A percentile compares a stretch with the other conserved stretches of the same genome.
Conservation (phyloP, 2,888 invertebrate genomes). For the Physocephala rufipes region DNA sequence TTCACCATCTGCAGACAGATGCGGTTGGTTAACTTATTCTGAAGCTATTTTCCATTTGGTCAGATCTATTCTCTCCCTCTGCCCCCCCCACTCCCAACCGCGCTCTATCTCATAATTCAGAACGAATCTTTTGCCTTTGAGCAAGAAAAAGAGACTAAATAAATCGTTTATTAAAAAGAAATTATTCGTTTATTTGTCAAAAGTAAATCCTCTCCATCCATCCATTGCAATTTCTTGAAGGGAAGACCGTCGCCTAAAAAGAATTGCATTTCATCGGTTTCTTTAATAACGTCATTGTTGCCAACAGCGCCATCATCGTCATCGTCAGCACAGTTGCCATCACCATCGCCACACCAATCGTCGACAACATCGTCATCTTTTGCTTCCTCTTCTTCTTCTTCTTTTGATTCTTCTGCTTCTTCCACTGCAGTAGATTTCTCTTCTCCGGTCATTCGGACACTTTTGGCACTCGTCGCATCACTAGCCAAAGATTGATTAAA, state of each 20-base stretch:
- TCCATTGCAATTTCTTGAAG: constrained; percentile 28
- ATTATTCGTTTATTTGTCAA: constrained; percentile 1
- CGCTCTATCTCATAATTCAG: too few relatives aligned
- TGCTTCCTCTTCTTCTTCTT: neutral
- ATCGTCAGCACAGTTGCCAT: neutral
- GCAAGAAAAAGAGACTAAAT: too few relatives aligned
- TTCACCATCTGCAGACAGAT: neutral
- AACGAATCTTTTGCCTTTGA: too few relatives aligned
- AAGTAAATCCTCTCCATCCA: constrained; percentile 17
- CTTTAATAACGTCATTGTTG: neutral
- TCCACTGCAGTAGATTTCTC: neutral
- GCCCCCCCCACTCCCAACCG: too few relatives aligned
- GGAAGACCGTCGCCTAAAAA: neutral
- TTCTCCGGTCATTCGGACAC: constrained; percentile 5
- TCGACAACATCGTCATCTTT: neutral
- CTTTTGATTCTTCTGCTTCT: neutral
- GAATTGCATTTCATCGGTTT: neutral
- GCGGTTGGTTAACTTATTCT: neutral
- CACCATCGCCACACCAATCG: neutral
- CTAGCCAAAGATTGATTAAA: constrained; percentile 35
- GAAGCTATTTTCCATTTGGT: neutral
- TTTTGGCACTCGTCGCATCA: constrained; percentile 12
- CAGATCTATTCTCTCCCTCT: neutral
- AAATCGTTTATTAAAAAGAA: neutral
- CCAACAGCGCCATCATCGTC: neutral